Evolutionary conservation across 1,140 invertebrate species (phyloP), one percentile per base, ranked within the genome.

Genomic region (Papilio machaon): DNA sequence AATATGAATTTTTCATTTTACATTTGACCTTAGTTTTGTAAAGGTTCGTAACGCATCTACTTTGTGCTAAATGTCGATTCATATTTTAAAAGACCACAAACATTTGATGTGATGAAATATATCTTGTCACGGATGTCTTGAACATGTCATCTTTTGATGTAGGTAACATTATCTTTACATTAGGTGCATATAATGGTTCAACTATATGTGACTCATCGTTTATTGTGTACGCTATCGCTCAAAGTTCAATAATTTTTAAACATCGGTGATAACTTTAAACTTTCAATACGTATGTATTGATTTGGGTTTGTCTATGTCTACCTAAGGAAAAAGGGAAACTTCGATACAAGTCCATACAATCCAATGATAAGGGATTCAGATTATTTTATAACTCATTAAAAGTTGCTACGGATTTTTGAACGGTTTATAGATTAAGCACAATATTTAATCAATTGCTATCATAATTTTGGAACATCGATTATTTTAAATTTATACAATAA

Each of bases 21-120:
- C 30, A 76, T 82, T 85, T 85, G 87, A 87, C 86, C 87, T 88
- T 86, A 86, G 83, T 73, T 78, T 74, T 83, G 52, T 80, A 49
- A 52, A 76, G 74, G 79, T 38, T 58, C 15, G 11, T 49, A 49
- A 10, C 13, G 13, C 47, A 15, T 8, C 73, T 23, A 23, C 46
- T 19, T 46, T 35, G 19, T 76, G 74, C 47, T 76, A 54, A 76
- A 52, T 76, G 19, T 76, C 30, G n/a, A 49, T 30, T 47, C 6
- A 49, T 49, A 6, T 49, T 49, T 52, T 23, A 23, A 76, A 47
- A 76, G 74, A 76, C 19, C 23, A 47, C 19, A 76, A 30, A 54
- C 74, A 54, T 67, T 75, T 76, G 46, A 76, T 76, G n/a, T 49
- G 74, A 76, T 52, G 74, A 76, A 76, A 49, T 75, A 46, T 47